Evolutionary conservation across 1,140 invertebrate species (phyloP), one percentile per base, ranked within the genome.

Genomic region (Schlechtendalia chinensis): DNA sequence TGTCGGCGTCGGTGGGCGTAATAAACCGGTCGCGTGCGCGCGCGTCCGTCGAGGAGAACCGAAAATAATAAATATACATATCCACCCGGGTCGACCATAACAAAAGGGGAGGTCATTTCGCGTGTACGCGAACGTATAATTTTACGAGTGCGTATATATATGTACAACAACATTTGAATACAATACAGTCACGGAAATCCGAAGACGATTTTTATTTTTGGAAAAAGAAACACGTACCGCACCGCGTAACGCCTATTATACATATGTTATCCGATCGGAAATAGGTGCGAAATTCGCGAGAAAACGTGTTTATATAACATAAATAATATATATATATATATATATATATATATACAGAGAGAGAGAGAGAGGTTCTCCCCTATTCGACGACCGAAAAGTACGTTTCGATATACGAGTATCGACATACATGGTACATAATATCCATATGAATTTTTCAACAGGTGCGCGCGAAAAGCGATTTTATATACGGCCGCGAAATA

Each of bases 1-100:
- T n/a, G 45, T 50, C 16, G 63, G 19, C 63, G 63, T 50, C 17
- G 17, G 67, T 69, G 67, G 67, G 67, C 67, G 67, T 69, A 27
- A 39, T 69, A 47, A 69, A 69, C 67, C 16, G 67, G 67, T 69
- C 17, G 22, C 8, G 8, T 8, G 1, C 59, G 59, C 24, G 14
- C 29, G 17, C 32, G 17, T 63, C 19, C 29, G 8, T 63, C 16
- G 8, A 12, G 22, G 45, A 67, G 65, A 14, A 67, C 29, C 39
- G 39, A 67, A 47, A 67, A 67, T 45, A 65, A 65, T 50, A 69
- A 50, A 39, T 22, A 50, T 69, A 50, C 45, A n/a, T n/a, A n/a
- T n/a, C n/a, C n/a, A n/a, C 22, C 47, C 45, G n/a, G 3, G 5
- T 17, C 45, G 67, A 24, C 17, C 67, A 16, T 50, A 50, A 47